Conservation (phyloP, 2,797 vertebrate species). For the Artibeus jamaicensis region DNA sequence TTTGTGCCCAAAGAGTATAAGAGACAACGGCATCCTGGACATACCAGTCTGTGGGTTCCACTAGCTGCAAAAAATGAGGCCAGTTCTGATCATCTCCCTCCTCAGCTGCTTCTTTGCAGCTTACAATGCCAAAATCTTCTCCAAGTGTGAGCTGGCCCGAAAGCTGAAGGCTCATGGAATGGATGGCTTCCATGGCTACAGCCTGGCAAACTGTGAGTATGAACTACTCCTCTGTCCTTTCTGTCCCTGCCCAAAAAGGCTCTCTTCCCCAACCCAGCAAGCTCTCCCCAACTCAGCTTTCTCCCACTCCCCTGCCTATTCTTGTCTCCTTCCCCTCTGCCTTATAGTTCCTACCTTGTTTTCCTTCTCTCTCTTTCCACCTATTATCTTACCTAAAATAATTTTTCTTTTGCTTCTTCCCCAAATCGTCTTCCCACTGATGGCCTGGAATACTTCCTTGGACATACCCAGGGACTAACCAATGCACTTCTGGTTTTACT, state of each 20-base stretch:
- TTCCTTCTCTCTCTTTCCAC: not conserved
- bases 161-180: not conserved
- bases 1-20: not conserved
- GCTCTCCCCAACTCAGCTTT: not conserved
- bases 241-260: not conserved
- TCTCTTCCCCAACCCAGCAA: not conserved
- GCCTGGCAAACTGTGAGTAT: not conserved
- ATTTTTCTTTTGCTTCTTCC: not conserved
- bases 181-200: not conserved
- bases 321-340: not conserved
- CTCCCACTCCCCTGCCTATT: not conserved
- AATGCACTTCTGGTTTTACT: not conserved
- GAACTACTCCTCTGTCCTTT: not conserved
- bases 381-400: not conserved
- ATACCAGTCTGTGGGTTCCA: not conserved
- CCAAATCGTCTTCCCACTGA: not conserved
- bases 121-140: not conserved
- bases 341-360: not conserved
- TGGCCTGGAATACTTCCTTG: not conserved
- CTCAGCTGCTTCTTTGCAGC: not conserved
- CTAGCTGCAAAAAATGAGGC: conserved; percentile 17
- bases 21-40: not conserved
- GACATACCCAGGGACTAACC: not conserved
- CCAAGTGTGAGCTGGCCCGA: not conserved
- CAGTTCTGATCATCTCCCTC: not conserved